Evolutionary conservation across 2,113 vertebrate genomes (phyloP).

Genomic region (Calonectris borealis): DNA sequence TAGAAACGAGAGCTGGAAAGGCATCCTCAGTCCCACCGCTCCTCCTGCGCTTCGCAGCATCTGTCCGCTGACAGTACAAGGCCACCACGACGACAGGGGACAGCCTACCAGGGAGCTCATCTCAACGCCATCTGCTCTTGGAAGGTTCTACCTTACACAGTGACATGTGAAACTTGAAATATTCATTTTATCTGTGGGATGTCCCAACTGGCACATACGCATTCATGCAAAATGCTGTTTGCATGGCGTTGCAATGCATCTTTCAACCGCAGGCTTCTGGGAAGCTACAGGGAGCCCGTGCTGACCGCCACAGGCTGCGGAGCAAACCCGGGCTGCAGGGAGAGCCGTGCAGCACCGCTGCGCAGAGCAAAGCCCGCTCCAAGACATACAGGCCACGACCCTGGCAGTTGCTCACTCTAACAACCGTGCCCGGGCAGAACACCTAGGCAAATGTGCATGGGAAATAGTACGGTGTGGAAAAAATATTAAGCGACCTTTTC

Average conservation of each 20-base stretch:
- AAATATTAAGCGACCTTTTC: not conserved
- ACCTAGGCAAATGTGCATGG: fast-evolving
- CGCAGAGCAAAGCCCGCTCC: not conserved
- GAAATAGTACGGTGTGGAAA: fast-evolving
- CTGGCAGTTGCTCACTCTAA: fast-evolving
- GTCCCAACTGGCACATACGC: not conserved
- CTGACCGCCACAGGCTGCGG: fast-evolving
- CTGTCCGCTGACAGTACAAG: not conserved
- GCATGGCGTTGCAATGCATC: fast-evolving
- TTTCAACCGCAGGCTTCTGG: fast-evolving
- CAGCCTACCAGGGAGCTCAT: not conserved
- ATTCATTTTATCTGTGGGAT: not conserved
- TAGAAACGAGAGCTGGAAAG: not conserved
- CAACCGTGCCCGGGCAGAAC: not conserved
- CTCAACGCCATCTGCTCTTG: not conserved
- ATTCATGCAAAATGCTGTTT: too few species aligned
- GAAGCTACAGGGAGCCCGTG: fast-evolving
- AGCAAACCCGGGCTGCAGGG: not conserved
- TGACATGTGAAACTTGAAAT: not conserved
- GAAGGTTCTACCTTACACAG: not conserved
- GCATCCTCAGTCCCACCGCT: not conserved
- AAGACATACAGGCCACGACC: fast-evolving
- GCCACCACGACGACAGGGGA: not conserved
- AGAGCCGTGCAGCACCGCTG: not conserved
- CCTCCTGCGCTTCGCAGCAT: not conserved